Percentiles rank a stretch among this genome's conserved stretches.
These are phyloP conservation scores for Artibeus lituratus DNA, from an alignment of 2,797 vertebrate genomes.

Conservation along the genomic window DNA sequence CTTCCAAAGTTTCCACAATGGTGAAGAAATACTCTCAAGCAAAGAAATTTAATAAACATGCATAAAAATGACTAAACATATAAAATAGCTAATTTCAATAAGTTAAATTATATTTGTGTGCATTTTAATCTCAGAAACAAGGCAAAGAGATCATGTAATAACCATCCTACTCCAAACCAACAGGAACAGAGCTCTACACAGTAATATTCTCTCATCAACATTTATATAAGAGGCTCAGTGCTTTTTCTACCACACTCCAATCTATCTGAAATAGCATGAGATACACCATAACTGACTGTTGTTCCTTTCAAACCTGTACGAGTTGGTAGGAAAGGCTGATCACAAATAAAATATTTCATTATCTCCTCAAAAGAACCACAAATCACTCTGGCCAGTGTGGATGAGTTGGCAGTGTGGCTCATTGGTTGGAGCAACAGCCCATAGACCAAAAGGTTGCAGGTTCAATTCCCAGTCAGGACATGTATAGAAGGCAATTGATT, in stretches of 20 bases:
- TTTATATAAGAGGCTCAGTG: not conserved
- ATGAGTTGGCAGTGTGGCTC: too few relatives aligned
- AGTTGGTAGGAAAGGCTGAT: not conserved
- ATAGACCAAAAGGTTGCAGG: too few relatives aligned
- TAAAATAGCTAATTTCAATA: constrained; percentile 28
- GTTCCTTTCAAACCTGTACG: not conserved
- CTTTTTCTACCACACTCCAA: constrained; percentile 4
- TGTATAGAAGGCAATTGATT: too few relatives aligned
- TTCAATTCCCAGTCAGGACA: too few relatives aligned
- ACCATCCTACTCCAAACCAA: not conserved
- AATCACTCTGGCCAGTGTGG: too few relatives aligned
- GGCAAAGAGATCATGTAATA: not conserved
- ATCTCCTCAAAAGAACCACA: not conserved
- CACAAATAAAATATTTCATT: not conserved
- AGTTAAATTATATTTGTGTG: not conserved
- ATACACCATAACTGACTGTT: not conserved
- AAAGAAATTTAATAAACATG: constrained; percentile 2
- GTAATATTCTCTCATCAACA: not conserved
- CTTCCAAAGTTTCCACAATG: not conserved
- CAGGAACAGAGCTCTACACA: not conserved
- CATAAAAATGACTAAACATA: not conserved
- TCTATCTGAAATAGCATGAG: not conserved
- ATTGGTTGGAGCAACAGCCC: too few relatives aligned
- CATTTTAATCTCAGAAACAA: constrained; percentile 37
- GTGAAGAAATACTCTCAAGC: not conserved